Evolutionary conservation across 2,888 invertebrate species (phyloP).

Genomic region (Barypeithes pellucidus): DNA sequence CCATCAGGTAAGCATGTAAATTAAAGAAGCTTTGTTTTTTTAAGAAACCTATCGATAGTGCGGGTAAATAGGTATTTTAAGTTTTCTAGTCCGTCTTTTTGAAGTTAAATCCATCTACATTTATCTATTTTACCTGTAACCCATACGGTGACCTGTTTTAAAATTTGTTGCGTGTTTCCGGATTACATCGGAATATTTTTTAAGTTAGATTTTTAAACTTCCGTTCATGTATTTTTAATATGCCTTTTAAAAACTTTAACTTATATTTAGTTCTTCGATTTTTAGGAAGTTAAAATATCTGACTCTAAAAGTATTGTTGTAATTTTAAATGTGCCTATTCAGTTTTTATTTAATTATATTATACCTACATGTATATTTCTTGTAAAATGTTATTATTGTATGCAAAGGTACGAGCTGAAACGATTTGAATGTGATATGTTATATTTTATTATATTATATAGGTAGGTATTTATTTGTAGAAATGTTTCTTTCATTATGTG

Average conservation of each 20-base stretch:
- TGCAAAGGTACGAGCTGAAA: slow-evolving; percentile 3
- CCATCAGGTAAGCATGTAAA: no score
- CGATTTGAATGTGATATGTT: slow-evolving; percentile 14
- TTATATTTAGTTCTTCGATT: neutral
- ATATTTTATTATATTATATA: neutral
- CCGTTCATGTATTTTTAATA: neutral
- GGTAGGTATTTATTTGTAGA: slow-evolving; percentile 7
- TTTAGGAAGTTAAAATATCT: slow-evolving; percentile 5
- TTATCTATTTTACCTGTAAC: no score
- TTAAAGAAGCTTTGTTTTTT: no score
- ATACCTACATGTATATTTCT: neutral
- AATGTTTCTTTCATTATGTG: neutral
- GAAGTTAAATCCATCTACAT: no score
- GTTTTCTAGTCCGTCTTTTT: no score
- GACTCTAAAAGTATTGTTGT: neutral
- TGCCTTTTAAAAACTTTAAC: neutral
- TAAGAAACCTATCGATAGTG: no score
- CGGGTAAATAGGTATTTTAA: no score
- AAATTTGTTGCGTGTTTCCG: neutral
- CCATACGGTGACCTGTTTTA: neutral
- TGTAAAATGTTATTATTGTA: neutral
- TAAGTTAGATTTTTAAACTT: neutral
- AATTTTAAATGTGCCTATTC: slow-evolving; percentile 7
- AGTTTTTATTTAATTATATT: slow-evolving; percentile 3
- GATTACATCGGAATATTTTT: neutral